phyloP scores from a whole-genome alignment of 2,888 invertebrate species.

The Aleiodes testaceus region DNA sequence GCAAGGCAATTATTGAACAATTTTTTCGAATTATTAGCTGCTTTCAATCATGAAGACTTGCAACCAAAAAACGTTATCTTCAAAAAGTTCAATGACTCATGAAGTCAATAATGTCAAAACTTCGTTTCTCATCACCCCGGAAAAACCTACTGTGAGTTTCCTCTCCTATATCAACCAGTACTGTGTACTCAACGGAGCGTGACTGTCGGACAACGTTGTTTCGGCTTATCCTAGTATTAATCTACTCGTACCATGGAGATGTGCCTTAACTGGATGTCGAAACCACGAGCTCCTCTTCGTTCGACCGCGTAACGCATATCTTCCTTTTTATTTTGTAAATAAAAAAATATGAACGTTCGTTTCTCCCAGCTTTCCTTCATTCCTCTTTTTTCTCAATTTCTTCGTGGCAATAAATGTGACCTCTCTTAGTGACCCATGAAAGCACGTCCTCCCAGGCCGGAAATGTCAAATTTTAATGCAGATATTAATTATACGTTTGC shows the following conservation, averaged over 20 bases:
- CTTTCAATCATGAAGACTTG: too few species aligned
- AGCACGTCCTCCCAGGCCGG: neutral
- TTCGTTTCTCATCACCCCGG: slow-evolving; percentile 24
- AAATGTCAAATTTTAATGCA: neutral
- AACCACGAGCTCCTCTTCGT: slow-evolving; percentile 35
- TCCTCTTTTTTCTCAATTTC: slow-evolving; percentile 26
- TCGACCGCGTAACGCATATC: slow-evolving; percentile 30
- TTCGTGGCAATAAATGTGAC: neutral
- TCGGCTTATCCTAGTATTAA: slow-evolving; percentile 34
- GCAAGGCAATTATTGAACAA: too few species aligned
- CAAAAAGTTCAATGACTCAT: neutral
- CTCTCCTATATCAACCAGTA: neutral
- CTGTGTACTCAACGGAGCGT: slow-evolving; percentile 19
- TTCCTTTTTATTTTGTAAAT: slow-evolving; percentile 21
- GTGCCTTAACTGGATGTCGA: slow-evolving; percentile 30
- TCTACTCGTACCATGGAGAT: slow-evolving; percentile 27
- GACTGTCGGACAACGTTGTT: slow-evolving; percentile 34
- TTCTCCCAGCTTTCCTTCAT: slow-evolving; percentile 37
- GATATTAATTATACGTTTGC: slow-evolving; percentile 24
- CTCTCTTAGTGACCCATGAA: slow-evolving; percentile 51
- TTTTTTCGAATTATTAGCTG: too few species aligned
- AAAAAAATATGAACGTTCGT: slow-evolving; percentile 13
- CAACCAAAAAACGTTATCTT: neutral
- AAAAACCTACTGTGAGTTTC: slow-evolving; percentile 8
- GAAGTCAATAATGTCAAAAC: neutral